Base-by-base conservation (phyloP, 2,888 invertebrate species). In the Atrina japonica region DNA sequence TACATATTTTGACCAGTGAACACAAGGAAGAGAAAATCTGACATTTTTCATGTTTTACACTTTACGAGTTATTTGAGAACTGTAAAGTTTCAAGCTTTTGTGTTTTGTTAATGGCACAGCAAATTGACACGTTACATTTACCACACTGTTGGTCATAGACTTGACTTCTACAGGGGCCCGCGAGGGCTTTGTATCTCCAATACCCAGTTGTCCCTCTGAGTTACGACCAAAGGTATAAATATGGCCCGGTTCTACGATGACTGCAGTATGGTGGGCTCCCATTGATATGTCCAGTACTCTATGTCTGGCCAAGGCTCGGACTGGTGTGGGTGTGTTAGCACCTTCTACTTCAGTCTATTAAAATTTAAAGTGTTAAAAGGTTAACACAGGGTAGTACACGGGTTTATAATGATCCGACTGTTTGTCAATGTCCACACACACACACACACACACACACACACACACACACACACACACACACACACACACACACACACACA, bases 151-250 rank as follows among this genome's bases (percentile, higher is more conserved):
- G 5, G 83, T 77, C 80, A 93, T 87, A 0, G 88, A 78, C 79
- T 91, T 92, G 27, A 93, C 92, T 11, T 91, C 88, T 3, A 89
- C 85, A 3, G 92, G 91, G 16, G 88, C 88, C 25, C 83, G 84
- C 35, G 88, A 83, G 16, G 88, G 83, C 67, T 91, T 90, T 14
- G 87, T 84, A 76, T 91, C 90, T 2, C 91, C 92, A 43, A 88
- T 91, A 18, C 94, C 94, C 1, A 94, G 91, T 84, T 95, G 94
- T 3, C 93, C 94, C 63, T 93, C 93, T 0, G 89, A 86, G 86
- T 94, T 94, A n/a, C 92, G 90, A 0, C 95, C 94, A 88, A 94
- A 92, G 2, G 94, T 93, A 69, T 93, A 92, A 11, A 94, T 92
- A 81, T 93, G 92, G 0, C 94, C 94, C 23, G 93, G 92, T 83